Percentiles rank a stretch among this genome's conserved stretches.
These are phyloP conservation scores for Notodonta ziczac DNA, from an alignment of 2,888 invertebrate species.

Conservation along the genomic window DNA sequence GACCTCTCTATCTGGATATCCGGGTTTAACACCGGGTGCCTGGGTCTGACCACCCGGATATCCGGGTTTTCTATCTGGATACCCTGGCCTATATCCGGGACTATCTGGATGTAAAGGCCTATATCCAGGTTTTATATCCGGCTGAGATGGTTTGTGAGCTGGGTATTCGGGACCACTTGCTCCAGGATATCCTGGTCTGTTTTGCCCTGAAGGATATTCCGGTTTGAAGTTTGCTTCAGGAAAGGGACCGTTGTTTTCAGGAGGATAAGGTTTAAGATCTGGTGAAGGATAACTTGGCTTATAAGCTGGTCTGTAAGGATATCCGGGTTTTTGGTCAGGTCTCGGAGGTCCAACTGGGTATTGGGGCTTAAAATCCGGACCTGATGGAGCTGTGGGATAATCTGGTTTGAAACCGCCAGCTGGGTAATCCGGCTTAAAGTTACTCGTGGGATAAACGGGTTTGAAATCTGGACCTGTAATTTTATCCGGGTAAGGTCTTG, in stretches of 20 bases:
- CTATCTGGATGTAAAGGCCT: constrained; percentile 21
- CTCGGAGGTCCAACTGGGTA: constrained; percentile 11
- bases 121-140: constrained; percentile 10
- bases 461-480: constrained; percentile 16
- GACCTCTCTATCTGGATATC: constrained; percentile 53
- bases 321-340: constrained; percentile 31
- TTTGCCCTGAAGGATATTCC: background rate
- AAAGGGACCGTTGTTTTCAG: constrained; percentile 11
- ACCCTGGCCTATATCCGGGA: constrained; percentile 20
- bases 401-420: constrained; percentile 6
- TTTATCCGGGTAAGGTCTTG: background rate
- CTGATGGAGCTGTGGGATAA: constrained; percentile 14
- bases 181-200: background rate
- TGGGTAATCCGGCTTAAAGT: constrained; percentile 27
- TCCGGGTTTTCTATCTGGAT: constrained; percentile 24
- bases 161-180: background rate
- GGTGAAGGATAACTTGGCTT: constrained; percentile 38
- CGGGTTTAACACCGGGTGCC: constrained; percentile 39
- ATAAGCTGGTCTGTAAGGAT: constrained; percentile 26
- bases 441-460: constrained; percentile 12
- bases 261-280: constrained; percentile 10
- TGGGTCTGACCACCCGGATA: constrained; percentile 20
- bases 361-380: constrained; percentile 29
- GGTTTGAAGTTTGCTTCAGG: constrained; percentile 28
- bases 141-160: constrained; percentile 5